Percentiles rank a stretch among this genome's conserved stretches.
These are phyloP conservation scores for Ennomos fuscantarius DNA, from an alignment of 2,888 invertebrate species.

Conservation along the genomic window DNA sequence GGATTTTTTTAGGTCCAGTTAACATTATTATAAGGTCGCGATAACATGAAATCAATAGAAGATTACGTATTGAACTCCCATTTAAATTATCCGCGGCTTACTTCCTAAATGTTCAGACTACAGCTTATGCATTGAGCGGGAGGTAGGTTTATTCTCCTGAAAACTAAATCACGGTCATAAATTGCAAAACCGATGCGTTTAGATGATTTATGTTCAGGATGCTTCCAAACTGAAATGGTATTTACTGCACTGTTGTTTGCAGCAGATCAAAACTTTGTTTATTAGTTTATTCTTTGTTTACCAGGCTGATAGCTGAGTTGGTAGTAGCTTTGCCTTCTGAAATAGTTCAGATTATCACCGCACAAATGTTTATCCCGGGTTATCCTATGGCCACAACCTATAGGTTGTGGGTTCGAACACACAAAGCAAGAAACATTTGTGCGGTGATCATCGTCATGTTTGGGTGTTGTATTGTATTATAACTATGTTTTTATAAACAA, in stretches of 20 bases:
- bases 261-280: slow-evolving; percentile 1
- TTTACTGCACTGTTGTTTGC: slow-evolving; percentile 41
- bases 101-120: slow-evolving; percentile 24
- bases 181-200: slow-evolving; percentile 59
- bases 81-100: slow-evolving; percentile 15
- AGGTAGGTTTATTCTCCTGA: slow-evolving; percentile 46
- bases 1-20: not conserved
- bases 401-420: too few species aligned
- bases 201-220: slow-evolving; percentile 64
- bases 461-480: too few species aligned
- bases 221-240: slow-evolving; percentile 51
- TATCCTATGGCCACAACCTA: too few species aligned
- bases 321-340: too few species aligned
- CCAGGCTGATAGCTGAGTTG: too few species aligned
- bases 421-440: too few species aligned
- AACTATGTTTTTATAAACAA: too few species aligned
- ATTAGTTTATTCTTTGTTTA: too few species aligned
- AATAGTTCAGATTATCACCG: too few species aligned
- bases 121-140: slow-evolving; percentile 41
- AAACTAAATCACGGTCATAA: slow-evolving; percentile 64
- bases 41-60: slow-evolving; percentile 1
- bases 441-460: too few species aligned
- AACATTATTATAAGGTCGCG: not conserved
- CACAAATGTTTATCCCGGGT: too few species aligned
- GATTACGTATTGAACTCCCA: slow-evolving; percentile 10